These are phyloP conservation scores for Marisa cornuarietis DNA, from an alignment of 1,140 invertebrate genomes.

Conservation along the genomic window DNA sequence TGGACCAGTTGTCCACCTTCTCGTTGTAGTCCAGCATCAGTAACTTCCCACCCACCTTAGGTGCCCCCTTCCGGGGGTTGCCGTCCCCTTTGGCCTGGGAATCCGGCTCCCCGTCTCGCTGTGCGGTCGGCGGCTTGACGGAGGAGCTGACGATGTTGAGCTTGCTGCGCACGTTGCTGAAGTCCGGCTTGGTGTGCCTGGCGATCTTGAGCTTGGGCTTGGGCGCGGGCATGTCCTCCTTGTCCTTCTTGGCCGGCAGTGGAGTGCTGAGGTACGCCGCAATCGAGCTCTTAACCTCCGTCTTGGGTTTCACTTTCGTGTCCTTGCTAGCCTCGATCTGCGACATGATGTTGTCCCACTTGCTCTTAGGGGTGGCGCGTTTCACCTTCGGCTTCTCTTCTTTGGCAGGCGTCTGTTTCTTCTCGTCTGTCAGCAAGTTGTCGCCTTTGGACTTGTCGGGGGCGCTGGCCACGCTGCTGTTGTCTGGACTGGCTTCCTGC, in stretches of 20 bases:
- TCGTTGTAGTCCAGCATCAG: conserved; percentile 13
- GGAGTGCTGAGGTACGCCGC: conserved; percentile 47
- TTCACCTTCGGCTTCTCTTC: conserved; percentile 56
- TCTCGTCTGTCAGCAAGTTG: conserved; percentile 29
- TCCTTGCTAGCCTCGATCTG: conserved; percentile 62
- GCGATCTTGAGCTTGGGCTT: conserved; percentile 41
- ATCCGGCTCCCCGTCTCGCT: not conserved
- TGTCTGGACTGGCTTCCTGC: conserved; percentile 18
- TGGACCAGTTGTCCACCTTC: conserved; percentile 21
- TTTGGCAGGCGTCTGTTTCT: conserved; percentile 31
- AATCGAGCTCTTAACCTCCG: conserved; percentile 63
- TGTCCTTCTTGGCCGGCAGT: conserved; percentile 10
- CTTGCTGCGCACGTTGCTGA: conserved; percentile 60
- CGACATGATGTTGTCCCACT: conserved; percentile 66
- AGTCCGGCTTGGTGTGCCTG: conserved; percentile 51
- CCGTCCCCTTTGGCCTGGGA: not conserved
- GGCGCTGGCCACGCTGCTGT: not conserved
- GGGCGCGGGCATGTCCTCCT: conserved; percentile 39
- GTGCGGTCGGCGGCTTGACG: not conserved
- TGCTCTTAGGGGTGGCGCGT: conserved; percentile 61
- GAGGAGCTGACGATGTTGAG: conserved; percentile 44
- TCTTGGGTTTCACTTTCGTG: conserved; percentile 55
- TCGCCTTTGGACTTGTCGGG: conserved; percentile 19
- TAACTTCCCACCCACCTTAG: not conserved
- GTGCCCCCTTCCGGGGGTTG: not conserved